phyloP scores from a whole-genome alignment of 2,888 invertebrate species.

The Tortricodes alternella region DNA sequence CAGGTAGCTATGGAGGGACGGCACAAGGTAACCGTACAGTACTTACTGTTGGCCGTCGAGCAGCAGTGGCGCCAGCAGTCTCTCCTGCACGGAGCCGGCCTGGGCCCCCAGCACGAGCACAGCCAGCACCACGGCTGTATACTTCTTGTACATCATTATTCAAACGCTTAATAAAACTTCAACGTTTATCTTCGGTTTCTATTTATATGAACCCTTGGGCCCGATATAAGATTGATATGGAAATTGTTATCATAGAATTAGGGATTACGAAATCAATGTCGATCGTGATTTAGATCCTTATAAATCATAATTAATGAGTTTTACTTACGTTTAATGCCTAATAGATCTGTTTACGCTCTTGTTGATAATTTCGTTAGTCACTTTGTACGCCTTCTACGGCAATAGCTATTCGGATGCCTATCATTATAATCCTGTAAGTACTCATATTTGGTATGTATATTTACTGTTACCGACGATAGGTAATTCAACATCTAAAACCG shows the following conservation, averaged over 20 bases:
- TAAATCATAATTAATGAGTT: conserved; percentile 55
- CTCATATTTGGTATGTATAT: too few species aligned
- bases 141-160: conserved; percentile 54
- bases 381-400: background rate
- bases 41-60: conserved; percentile 40
- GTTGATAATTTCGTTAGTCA: conserved; percentile 6
- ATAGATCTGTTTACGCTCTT: conserved; percentile 34
- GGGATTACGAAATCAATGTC: conserved; percentile 34
- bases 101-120: conserved; percentile 56
- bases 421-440: too few species aligned
- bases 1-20: too few species aligned
- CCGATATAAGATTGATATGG: conserved; percentile 46
- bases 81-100: conserved; percentile 46
- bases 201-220: conserved; percentile 44
- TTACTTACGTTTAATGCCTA: conserved; percentile 29
- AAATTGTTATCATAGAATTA: conserved; percentile 43
- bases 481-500: too few species aligned
- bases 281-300: conserved; percentile 33
- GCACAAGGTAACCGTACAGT: too few species aligned
- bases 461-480: too few species aligned
- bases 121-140: conserved; percentile 50
- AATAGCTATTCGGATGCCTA: background rate
- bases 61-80: conserved; percentile 36
- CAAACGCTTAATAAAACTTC: conserved; percentile 35
- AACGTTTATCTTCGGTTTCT: conserved; percentile 37